A percentile compares a stretch with the other conserved stretches of the same genome.
Evolutionary conservation across 2,797 vertebrate genomes (phyloP).

Genomic region (Cyclopterus lumpus): DNA sequence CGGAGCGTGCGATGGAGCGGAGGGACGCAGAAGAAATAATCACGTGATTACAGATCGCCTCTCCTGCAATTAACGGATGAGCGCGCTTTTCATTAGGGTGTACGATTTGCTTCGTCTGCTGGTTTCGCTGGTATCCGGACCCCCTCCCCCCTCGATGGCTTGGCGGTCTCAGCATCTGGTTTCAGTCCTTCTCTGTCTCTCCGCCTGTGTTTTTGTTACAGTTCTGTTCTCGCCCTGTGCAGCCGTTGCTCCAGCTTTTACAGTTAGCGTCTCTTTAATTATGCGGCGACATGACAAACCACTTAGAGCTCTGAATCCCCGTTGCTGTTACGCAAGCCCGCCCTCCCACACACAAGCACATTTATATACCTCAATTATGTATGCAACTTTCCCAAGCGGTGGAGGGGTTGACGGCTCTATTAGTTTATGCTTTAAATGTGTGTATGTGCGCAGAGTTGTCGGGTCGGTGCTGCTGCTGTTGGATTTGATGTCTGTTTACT

Average conservation of each 20-base stretch:
- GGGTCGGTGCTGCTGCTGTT: background rate
- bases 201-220: background rate
- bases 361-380: conserved; percentile 74
- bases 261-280: conserved; percentile 63
- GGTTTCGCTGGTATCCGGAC: conserved; percentile 19
- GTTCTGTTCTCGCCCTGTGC: background rate
- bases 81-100: conserved; percentile 17
- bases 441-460: conserved; percentile 19
- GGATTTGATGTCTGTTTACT: conserved; percentile 2
- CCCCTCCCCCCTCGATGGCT: conserved; percentile 41
- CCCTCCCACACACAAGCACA: conserved; percentile 68
- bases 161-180: conserved; percentile 15
- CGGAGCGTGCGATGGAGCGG: background rate
- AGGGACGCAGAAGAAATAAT: conserved; percentile 40
- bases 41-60: conserved; percentile 58
- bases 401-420: conserved; percentile 61
- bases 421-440: conserved; percentile 40
- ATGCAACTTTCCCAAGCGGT: conserved; percentile 63
- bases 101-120: conserved; percentile 33
- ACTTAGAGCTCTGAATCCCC: conserved; percentile 64
- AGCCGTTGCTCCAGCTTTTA: conserved; percentile 24
- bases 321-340: conserved; percentile 62
- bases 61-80: conserved; percentile 52
- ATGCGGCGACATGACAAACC: conserved; percentile 66
- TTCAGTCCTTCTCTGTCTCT: background rate